A percentile compares a stretch with the other conserved stretches of the same genome.
Conservation (phyloP, 2,888 invertebrate genomes). For the Hedychridium roseum region DNA sequence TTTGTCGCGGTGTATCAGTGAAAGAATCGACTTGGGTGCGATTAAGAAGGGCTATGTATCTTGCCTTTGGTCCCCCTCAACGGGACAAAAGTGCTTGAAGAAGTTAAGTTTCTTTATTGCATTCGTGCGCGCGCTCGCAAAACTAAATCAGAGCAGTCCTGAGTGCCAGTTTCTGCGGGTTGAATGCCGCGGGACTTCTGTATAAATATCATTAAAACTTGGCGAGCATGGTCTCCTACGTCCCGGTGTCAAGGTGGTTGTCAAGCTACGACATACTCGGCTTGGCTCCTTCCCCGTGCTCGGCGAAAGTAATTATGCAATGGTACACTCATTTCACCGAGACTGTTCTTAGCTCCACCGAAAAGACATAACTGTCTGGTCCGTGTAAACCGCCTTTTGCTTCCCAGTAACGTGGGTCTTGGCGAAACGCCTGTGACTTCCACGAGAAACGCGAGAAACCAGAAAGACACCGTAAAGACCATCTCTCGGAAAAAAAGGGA, state of each 20-base stretch:
- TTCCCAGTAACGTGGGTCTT: not conserved
- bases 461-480: too few species aligned
- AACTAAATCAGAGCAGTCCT: conserved; percentile 10
- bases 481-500: too few species aligned
- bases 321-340: not conserved
- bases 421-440: too few species aligned
- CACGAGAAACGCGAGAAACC: too few species aligned
- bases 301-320: conserved; percentile 4
- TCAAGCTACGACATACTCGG: conserved; percentile 6
- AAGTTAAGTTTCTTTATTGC: conserved; percentile 18
- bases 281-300: not conserved
- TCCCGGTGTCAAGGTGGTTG: too few species aligned
- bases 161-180: conserved; percentile 13
- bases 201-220: conserved; percentile 44
- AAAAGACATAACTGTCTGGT: conserved; percentile 7
- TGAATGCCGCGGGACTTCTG: conserved; percentile 18
- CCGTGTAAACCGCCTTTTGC: not conserved
- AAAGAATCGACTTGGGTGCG: too few species aligned
- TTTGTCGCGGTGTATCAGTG: too few species aligned
- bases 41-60: too few species aligned
- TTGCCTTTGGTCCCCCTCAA: too few species aligned
- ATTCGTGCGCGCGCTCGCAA: conserved; percentile 4
- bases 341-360: conserved; percentile 1
- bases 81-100: too few species aligned
- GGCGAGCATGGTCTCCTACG: too few species aligned